Evolutionary conservation across 2,113 vertebrate species (phyloP), one percentile per base, ranked within the genome.

Genomic region (Phyllostomus discolor): DNA sequence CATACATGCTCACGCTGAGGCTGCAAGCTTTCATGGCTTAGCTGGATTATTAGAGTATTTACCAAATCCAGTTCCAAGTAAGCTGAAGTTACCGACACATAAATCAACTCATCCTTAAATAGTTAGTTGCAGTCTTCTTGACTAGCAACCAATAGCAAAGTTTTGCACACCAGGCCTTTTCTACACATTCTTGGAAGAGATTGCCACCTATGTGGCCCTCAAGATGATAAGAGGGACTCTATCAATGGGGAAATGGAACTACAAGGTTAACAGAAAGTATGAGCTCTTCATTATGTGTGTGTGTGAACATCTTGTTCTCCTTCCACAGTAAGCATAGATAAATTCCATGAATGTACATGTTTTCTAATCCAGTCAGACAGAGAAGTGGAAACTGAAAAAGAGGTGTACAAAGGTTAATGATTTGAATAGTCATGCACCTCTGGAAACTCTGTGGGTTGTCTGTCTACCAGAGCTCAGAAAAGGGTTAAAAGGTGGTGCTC

Each of bases 101-200:
- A 67, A 97, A 95, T 97, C 97, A 98, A 97, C 96, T 66, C 98
- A 95, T 98, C 96, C 95, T 96, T 97, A 95, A 97, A 96, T 90
- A 97, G 97, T 97, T 98, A 97, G 97, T 98, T 98, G 98, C 96
- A 98, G 96, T 97, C 98, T 97, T 97, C 96, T 84, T 52, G 96
- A 97, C 97, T 2, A 96, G 93, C 94, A 96, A 31, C 19, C 95
- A 83, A 97, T 83, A 94, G 64, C 92, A 89, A 88, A 95, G 95
- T 97, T 98, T 95, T 97, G 96, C 97, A 95, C 72, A 96, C 97
- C 97, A 95, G 96, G 91, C 92, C 96, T 84, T 97, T 98, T 98
- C 95, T 88, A 95, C 96, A 96, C 98, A 97, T 98, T 90, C 97
- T 78, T 79, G 97, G 96, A 93, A 20, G 93, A 96, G 96, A 97